Percentiles rank a stretch among this genome's conserved stretches.
phyloP scores from a whole-genome alignment of 2,797 vertebrate species.

The Parauchenoglanis ngamensis region DNA sequence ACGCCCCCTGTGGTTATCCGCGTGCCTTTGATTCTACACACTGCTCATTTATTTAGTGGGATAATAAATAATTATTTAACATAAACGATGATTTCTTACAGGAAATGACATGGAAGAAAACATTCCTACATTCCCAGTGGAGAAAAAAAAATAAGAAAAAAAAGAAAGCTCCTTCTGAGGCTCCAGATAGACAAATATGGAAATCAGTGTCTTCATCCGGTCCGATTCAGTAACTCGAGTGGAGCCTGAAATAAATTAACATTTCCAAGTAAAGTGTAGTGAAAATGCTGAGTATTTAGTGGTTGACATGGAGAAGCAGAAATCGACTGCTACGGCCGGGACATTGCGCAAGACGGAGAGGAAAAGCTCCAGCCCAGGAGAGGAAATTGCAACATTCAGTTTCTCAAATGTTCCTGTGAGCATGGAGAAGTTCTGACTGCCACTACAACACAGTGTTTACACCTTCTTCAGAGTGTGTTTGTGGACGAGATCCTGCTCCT shows the following conservation, averaged over 20 bases:
- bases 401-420: constrained; percentile 34
- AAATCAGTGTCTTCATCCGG: not conserved
- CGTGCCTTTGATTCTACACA: too few relatives aligned
- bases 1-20: too few relatives aligned
- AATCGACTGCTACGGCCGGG: not conserved
- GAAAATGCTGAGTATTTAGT: not conserved
- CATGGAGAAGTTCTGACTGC: constrained; percentile 18
- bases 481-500: not conserved
- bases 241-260: not conserved
- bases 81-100: not conserved
- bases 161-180: not conserved
- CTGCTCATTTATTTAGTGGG: too few relatives aligned
- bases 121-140: not conserved
- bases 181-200: not conserved
- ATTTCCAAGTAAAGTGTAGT: not conserved
- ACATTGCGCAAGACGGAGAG: constrained; percentile 33
- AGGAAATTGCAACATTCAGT: constrained; percentile 48
- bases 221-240: not conserved
- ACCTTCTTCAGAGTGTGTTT: too few relatives aligned
- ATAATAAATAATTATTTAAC: too few relatives aligned
- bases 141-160: not conserved
- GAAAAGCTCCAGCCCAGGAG: not conserved
- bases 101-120: not conserved
- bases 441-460: not conserved
- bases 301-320: not conserved